phyloP scores from a whole-genome alignment of 2,113 vertebrate species.

The Dascyllus trimaculatus region DNA sequence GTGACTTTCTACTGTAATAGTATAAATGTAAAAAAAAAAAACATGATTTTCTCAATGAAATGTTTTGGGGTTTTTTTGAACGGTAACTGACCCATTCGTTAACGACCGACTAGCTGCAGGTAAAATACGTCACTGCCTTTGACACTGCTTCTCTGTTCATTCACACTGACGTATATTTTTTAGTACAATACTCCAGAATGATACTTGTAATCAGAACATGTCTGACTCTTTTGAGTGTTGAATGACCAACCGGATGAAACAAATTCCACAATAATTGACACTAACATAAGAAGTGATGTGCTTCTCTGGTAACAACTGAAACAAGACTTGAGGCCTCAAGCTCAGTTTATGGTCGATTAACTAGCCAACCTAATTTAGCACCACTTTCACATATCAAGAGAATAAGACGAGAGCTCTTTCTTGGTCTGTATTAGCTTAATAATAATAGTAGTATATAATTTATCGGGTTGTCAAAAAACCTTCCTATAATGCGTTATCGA shows the following conservation, averaged over 20 bases:
- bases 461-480: neutral
- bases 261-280: neutral
- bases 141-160: neutral
- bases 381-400: conserved; percentile 11
- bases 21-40: neutral
- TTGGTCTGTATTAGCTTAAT: neutral
- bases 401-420: conserved; percentile 1
- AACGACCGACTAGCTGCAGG: neutral
- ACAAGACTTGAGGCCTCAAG: neutral
- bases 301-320: neutral
- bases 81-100: neutral
- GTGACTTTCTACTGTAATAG: neutral
- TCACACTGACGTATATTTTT: neutral
- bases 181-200: neutral
- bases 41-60: too few species aligned
- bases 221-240: conserved; percentile 3
- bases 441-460: neutral
- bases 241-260: conserved; percentile 3
- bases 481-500: neutral
- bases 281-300: conserved; percentile 3
- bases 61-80: neutral
- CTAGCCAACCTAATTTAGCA: neutral
- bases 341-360: neutral
- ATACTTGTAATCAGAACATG: conserved; percentile 7
- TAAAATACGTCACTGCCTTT: neutral